phyloP scores from a whole-genome alignment of 2,797 vertebrate genomes.

The Liasis olivaceus region DNA sequence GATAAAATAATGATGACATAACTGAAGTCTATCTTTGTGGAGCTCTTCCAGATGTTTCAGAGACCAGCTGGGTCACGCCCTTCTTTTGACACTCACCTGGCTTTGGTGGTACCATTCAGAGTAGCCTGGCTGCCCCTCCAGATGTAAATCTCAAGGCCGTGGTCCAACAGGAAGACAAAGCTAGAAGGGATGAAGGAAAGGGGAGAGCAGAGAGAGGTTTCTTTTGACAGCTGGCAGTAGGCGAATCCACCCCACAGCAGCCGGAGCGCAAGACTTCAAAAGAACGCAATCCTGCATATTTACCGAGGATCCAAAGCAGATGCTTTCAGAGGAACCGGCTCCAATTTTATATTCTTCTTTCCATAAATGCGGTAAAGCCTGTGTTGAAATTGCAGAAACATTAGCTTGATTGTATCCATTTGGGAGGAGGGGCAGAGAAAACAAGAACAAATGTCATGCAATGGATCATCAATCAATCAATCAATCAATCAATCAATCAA shows the following conservation, averaged over 20 bases:
- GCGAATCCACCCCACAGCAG: not conserved
- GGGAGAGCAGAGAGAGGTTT: not conserved
- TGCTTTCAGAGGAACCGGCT: constrained; percentile 88
- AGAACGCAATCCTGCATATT: not conserved
- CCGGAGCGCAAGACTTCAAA: too few relatives aligned
- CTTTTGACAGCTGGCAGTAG: not conserved
- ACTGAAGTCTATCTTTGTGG: not conserved
- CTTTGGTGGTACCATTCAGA: constrained; percentile 68
- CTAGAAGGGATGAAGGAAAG: constrained; percentile 65
- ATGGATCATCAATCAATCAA: not conserved
- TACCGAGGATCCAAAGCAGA: constrained; percentile 91
- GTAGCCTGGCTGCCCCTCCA: constrained; percentile 94
- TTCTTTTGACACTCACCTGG: not conserved
- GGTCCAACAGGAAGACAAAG: constrained; percentile 93
- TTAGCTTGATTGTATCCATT: not conserved
- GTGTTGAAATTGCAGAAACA: not conserved
- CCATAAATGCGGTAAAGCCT: constrained; percentile 94
- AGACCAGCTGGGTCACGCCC: not conserved
- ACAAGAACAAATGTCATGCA: not conserved
- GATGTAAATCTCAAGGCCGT: constrained; percentile 84
- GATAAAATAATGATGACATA: not conserved
- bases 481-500: not conserved
- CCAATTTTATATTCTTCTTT: constrained; percentile 93
- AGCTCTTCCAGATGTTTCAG: not conserved
- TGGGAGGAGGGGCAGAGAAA: not conserved